Base-by-base conservation (phyloP, 2,888 invertebrate genomes). In the Drosophila acutilabella region DNA sequence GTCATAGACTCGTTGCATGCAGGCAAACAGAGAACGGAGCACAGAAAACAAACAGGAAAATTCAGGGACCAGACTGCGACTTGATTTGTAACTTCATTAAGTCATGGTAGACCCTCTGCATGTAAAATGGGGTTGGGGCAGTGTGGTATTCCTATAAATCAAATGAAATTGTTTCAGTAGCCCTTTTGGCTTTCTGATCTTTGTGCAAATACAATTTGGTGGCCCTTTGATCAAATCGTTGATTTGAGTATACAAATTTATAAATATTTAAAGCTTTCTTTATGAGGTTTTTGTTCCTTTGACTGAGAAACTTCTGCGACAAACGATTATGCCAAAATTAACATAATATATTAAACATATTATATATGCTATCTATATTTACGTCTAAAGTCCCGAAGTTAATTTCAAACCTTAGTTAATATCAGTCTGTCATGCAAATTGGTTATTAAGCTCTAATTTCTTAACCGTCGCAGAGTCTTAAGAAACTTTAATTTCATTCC, bases 51-150 rank as follows among this genome's bases (percentile, higher is more conserved):
- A 75, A 62, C 71, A 59, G 59, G 67, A 67, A 73, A 51, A 58
- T 67, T 74, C 56, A 57, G 38, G 53, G 62, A 58, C 57, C 57
- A 75, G 71, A 57, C 71, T 73, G 71, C 74, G 73, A 87, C 84
- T 87, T 81, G 87, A 85, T 85, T 85, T 85, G 84, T 81, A 87
- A 87, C 85, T 87, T 74, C 80, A 85, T 87, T 85, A 76, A 76
- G 77, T 72, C 72, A 44, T 87, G 71, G 71, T 62, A 70, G 65
- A 68, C 36, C 50, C 18, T 44, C 18, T 44, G 30, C 42, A 38
- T 50, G 44, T 7, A 41, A 26, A 18, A 42, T 20, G 41, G 33
- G 36, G 16, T 7, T 13, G 18, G 33, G n/a, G 26, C 23, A 11
- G n/a, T 30, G 44, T 6, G 36, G 20, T 41, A 14, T 45, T 26